phyloP scores from a whole-genome alignment of 2,888 invertebrate genomes.

The Ophion costatus region DNA sequence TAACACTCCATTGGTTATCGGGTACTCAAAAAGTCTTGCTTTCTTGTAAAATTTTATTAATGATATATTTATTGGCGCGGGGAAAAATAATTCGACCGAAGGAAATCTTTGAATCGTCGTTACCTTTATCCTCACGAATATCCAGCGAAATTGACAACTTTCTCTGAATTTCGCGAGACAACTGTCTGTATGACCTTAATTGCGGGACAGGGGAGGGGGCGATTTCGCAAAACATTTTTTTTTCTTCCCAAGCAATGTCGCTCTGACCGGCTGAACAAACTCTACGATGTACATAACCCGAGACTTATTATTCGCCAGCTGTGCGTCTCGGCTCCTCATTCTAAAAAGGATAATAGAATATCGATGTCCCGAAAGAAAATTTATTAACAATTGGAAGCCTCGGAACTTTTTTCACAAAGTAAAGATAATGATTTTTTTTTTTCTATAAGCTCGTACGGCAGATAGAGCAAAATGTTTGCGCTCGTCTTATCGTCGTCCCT shows the following conservation, averaged over 20 bases:
- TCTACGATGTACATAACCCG: conserved; percentile 23
- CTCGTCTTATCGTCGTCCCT: conserved; percentile 35
- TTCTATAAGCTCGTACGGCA: background rate
- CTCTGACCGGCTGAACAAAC: conserved; percentile 57
- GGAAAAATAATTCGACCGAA: background rate
- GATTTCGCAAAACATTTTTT: conserved; percentile 39
- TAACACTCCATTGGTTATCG: background rate
- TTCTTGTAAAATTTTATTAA: background rate
- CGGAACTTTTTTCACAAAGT: conserved; percentile 3
- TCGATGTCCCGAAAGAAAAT: background rate
- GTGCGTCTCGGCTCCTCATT: conserved; percentile 14
- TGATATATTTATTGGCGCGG: background rate
- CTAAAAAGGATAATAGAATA: conserved; percentile 14
- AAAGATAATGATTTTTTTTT: conserved; percentile 11
- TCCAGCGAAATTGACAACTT: background rate
- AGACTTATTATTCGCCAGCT: conserved; percentile 48
- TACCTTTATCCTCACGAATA: background rate
- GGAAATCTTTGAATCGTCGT: background rate
- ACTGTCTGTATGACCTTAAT: conserved; percentile 17
- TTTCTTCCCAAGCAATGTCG: conserved; percentile 26
- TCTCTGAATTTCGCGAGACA: background rate
- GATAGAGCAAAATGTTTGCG: conserved; percentile 28
- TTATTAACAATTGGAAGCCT: background rate
- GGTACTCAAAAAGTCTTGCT: background rate
- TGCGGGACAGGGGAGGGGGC: conserved; percentile 1